Base-by-base conservation (phyloP, 2,797 vertebrate species). In the Macropus fuliginosus region DNA sequence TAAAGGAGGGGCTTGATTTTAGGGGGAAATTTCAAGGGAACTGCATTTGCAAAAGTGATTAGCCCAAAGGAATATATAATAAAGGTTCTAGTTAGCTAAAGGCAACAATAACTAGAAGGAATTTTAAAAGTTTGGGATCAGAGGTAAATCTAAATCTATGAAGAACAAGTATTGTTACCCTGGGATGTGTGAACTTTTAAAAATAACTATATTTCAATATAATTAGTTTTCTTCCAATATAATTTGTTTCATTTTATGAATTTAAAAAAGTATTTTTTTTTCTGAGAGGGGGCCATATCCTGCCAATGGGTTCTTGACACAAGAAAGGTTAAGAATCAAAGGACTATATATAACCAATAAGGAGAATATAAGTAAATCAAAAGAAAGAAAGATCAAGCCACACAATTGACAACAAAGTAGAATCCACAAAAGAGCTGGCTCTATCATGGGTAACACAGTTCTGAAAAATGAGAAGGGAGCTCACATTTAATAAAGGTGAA, bases 1-100 rank as follows among this genome's bases (percentile, higher is more conserved):
- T 94, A 97, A 92, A 91, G 46, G 54, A 18, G 4, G 21, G 28
- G 92, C 24, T 94, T 89, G 62, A 4, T 95, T 96, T 95, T 89
- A 74, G 91, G 97, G 91, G n/a, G 95, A 54, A 96, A 52, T 52
- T 90, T 66, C 52, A 90, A 52, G 52, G 87, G 27, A 91, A 91
- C 1, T 54, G 28, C 4, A 34, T 91, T 13, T 91, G 27, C 54
- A 91, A 52, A 91, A 24, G 74, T 24, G n/a, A 81, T 46, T 46
- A 81, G 11, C n/a, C n/a, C 40, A 46, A 46, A 81, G 13, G 34
- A 24, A 27, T 81, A 24, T 46, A 81, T 40, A 46, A 46, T 40
- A 81, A 46, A 81, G 16, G 8, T 46, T 81, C 8, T 40, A 46
- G 16, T 81, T 46, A 74, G 34, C 34, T 81, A 21, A 40, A 0